A percentile compares a stretch with the other conserved stretches of the same genome.
phyloP scores from a whole-genome alignment of 2,888 invertebrate genomes.

The Boloria selene region DNA sequence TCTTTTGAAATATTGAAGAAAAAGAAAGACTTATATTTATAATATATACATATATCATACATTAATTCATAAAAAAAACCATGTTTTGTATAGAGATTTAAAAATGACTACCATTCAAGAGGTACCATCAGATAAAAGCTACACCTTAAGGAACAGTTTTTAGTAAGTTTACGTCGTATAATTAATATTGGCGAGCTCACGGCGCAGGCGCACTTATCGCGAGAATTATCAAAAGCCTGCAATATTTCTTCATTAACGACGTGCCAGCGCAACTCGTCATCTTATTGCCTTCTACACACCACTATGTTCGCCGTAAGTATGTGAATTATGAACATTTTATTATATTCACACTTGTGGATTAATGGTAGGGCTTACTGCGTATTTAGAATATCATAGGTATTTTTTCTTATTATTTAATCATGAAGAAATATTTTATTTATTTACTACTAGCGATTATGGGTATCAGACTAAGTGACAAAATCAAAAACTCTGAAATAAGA shows the following conservation, averaged over 20 bases:
- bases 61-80: constrained; percentile 12
- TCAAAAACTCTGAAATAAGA: too few relatives aligned
- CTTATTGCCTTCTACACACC: constrained; percentile 57
- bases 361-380: constrained; percentile 20
- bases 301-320: constrained; percentile 42
- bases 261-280: constrained; percentile 57
- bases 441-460: too few relatives aligned
- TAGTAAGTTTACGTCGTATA: constrained; percentile 48
- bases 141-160: constrained; percentile 40
- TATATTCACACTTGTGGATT: constrained; percentile 40
- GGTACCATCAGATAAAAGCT: constrained; percentile 39
- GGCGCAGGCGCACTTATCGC: constrained; percentile 61
- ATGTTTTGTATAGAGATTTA: constrained; percentile 31
- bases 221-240: constrained; percentile 68
- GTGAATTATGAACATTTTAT: constrained; percentile 44
- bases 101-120: constrained; percentile 40
- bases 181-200: constrained; percentile 62
- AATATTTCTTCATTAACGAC: constrained; percentile 80
- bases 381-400: constrained; percentile 1
- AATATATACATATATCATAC: constrained; percentile 3
- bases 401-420: not conserved
- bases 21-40: not conserved
- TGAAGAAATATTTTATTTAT: too few relatives aligned
- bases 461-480: too few relatives aligned
- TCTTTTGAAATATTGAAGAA: not conserved